Evolutionary conservation across 2,113 vertebrate species (phyloP).

Genomic region (Perca flavescens): DNA sequence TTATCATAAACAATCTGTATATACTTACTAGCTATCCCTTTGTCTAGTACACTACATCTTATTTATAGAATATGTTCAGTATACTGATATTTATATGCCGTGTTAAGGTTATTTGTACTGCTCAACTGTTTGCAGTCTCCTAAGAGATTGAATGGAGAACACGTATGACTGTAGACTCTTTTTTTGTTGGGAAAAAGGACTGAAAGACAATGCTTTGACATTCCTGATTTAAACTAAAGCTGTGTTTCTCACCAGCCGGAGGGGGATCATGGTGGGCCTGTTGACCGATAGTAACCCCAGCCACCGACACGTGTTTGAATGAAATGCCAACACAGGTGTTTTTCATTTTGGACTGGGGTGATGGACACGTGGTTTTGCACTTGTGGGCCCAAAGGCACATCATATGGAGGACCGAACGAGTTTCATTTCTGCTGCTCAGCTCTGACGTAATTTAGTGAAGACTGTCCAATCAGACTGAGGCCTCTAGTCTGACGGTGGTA

Average conservation of each 20-base stretch:
- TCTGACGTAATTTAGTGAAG: conserved; percentile 30
- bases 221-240: conserved; percentile 71
- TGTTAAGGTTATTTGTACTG: conserved; percentile 73
- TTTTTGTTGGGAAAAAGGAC: conserved; percentile 30
- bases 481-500: conserved; percentile 29
- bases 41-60: conserved; percentile 73
- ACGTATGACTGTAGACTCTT: conserved; percentile 56
- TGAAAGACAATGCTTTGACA: conserved; percentile 71
- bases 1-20: conserved; percentile 60
- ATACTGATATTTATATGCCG: conserved; percentile 84
- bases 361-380: conserved; percentile 64
- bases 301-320: conserved; percentile 29
- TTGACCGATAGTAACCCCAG: conserved; percentile 52
- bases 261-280: conserved; percentile 14
- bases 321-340: conserved; percentile 63
- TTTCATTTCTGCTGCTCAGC: conserved; percentile 34
- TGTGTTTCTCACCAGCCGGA: conserved; percentile 49
- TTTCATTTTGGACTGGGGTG: conserved; percentile 43
- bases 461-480: conserved; percentile 29
- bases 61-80: conserved; percentile 82
- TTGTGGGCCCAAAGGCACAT: conserved; percentile 52
- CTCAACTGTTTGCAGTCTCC: conserved; percentile 57
- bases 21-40: conserved; percentile 73
- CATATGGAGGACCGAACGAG: conserved; percentile 38
- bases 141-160: conserved; percentile 41